These are phyloP conservation scores for Pollachius pollachius DNA, from an alignment of 2,113 vertebrate genomes.

Conservation along the genomic window DNA sequence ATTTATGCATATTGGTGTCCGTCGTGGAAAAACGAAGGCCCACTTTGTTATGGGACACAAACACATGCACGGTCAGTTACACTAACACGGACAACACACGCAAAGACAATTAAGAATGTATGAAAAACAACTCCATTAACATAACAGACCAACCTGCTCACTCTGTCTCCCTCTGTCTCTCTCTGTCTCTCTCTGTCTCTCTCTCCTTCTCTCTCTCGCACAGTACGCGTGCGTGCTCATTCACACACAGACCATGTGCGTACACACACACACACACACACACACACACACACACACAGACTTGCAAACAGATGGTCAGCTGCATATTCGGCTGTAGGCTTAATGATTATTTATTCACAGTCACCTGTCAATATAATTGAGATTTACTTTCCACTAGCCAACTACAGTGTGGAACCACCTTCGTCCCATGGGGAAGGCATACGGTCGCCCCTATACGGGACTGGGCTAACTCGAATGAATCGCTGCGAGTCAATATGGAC, in stretches of 20 bases:
- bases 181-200: no score
- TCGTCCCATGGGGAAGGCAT: slow-evolving; percentile 38
- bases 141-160: no score
- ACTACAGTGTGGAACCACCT: slow-evolving; percentile 28
- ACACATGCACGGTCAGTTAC: background rate
- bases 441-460: slow-evolving; percentile 16
- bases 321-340: slow-evolving; percentile 35
- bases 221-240: background rate
- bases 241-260: background rate
- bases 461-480: slow-evolving; percentile 39
- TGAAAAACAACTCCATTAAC: no score
- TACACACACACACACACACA: background rate
- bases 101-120: slow-evolving; percentile 8
- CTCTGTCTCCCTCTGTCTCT: no score
- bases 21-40: slow-evolving; percentile 23
- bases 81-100: slow-evolving; percentile 12
- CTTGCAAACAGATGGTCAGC: slow-evolving; percentile 16
- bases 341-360: slow-evolving; percentile 63
- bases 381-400: slow-evolving; percentile 62
- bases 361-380: slow-evolving; percentile 69
- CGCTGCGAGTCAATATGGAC: slow-evolving; percentile 1
- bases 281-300: background rate
- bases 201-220: background rate
- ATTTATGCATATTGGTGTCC: slow-evolving; percentile 49
- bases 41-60: background rate